These are phyloP conservation scores for Myanophis thanlyinensis DNA, from an alignment of 2,113 vertebrate genomes.

Conservation along the genomic window DNA sequence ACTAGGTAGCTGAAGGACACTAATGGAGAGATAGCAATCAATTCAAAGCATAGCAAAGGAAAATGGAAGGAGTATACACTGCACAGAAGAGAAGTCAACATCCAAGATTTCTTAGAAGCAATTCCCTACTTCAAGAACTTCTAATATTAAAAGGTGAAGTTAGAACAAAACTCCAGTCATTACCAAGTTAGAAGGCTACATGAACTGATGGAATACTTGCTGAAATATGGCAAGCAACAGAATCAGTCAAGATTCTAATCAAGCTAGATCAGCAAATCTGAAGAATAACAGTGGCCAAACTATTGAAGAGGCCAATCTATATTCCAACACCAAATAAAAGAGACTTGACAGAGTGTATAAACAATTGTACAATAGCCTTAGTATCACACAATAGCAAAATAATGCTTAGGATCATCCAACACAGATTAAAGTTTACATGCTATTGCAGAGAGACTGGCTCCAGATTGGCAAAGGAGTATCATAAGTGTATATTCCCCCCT, in stretches of 20 bases:
- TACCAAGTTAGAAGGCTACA: background rate
- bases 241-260: background rate
- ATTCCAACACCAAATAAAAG: background rate
- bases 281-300: too few species aligned
- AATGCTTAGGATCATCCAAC: background rate
- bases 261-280: background rate
- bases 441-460: background rate
- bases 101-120: background rate
- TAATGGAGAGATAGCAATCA: background rate
- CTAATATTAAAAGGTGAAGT: background rate
- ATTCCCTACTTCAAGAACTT: background rate
- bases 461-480: background rate
- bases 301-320: background rate
- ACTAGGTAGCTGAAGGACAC: background rate
- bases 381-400: background rate
- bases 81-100: background rate
- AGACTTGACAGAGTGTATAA: background rate
- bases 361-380: background rate
- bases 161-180: too few species aligned
- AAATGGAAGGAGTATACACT: background rate
- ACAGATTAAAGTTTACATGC: background rate
- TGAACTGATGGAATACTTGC: background rate
- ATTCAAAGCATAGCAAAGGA: background rate
- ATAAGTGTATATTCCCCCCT: background rate
- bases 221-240: background rate